Percentiles rank a stretch among this genome's conserved stretches.
phyloP scores from a whole-genome alignment of 2,888 invertebrate species.

The Torymus auratus region DNA sequence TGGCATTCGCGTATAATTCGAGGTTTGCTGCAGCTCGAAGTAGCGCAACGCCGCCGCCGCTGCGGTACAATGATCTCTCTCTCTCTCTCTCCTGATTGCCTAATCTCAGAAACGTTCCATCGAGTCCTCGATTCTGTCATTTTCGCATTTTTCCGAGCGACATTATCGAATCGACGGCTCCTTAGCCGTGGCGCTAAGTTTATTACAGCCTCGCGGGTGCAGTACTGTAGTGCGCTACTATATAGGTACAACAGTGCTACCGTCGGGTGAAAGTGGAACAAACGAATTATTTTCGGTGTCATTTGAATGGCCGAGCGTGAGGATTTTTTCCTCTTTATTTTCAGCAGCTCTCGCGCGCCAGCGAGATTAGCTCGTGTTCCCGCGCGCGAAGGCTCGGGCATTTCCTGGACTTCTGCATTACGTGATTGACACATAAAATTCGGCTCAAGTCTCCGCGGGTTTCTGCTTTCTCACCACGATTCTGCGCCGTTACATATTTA shows the following conservation, averaged over 20 bases:
- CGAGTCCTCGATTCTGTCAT: conserved; percentile 12
- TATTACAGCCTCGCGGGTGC: too few relatives aligned
- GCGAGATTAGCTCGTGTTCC: too few relatives aligned
- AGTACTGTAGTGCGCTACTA: too few relatives aligned
- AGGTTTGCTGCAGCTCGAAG: neutral
- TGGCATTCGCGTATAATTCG: conserved; percentile 15
- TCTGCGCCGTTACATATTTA: too few relatives aligned
- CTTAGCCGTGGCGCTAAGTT: conserved; percentile 38
- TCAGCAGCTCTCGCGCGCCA: too few relatives aligned
- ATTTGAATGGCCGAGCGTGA: neutral
- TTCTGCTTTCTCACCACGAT: too few relatives aligned
- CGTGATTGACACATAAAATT: too few relatives aligned
- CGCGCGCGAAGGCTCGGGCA: too few relatives aligned
- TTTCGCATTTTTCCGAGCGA: neutral
- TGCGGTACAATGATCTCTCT: conserved; percentile 5
- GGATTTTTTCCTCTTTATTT: too few relatives aligned
- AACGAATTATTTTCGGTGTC: conserved; percentile 49
- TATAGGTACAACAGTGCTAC: too few relatives aligned
- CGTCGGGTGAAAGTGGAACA: conserved; percentile 55
- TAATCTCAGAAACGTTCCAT: neutral
- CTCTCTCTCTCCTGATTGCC: neutral
- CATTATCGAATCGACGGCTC: conserved; percentile 1
- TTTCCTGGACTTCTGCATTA: too few relatives aligned
- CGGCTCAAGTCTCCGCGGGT: neutral
- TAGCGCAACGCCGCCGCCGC: neutral